These are phyloP conservation scores for Hemaris fuciformis DNA, from an alignment of 2,888 invertebrate genomes.

Conservation along the genomic window DNA sequence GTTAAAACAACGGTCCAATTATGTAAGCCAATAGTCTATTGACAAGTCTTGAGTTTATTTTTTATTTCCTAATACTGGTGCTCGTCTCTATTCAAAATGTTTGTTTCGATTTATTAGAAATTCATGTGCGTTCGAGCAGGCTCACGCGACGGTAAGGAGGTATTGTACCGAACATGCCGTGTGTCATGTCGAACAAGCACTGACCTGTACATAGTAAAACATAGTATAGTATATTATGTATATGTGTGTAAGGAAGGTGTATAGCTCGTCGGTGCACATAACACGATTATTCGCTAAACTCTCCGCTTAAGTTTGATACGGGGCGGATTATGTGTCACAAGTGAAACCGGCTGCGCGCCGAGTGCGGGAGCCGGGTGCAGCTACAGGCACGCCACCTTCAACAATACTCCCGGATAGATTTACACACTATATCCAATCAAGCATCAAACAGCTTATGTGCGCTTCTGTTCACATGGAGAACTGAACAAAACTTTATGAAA, in stretches of 20 bases:
- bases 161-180: not conserved
- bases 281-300: not conserved
- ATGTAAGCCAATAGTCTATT: constrained; percentile 6
- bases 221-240: too few relatives aligned
- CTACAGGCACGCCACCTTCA: not conserved
- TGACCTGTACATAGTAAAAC: not conserved
- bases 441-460: too few relatives aligned
- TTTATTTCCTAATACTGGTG: not conserved
- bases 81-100: not conserved
- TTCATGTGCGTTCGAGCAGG: not conserved
- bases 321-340: not conserved
- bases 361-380: not conserved
- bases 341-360: not conserved
- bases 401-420: not conserved
- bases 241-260: not conserved
- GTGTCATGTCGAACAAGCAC: not conserved
- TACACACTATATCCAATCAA: too few relatives aligned
- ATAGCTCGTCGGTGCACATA: not conserved
- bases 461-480: too few relatives aligned
- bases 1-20: not conserved
- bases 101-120: not conserved
- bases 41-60: not conserved
- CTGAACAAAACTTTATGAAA: too few relatives aligned
- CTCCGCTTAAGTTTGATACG: not conserved
- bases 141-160: not conserved